Evolutionary conservation across 2,797 vertebrate species (phyloP).

Genomic region (Myoxocephalus aenaeus): DNA sequence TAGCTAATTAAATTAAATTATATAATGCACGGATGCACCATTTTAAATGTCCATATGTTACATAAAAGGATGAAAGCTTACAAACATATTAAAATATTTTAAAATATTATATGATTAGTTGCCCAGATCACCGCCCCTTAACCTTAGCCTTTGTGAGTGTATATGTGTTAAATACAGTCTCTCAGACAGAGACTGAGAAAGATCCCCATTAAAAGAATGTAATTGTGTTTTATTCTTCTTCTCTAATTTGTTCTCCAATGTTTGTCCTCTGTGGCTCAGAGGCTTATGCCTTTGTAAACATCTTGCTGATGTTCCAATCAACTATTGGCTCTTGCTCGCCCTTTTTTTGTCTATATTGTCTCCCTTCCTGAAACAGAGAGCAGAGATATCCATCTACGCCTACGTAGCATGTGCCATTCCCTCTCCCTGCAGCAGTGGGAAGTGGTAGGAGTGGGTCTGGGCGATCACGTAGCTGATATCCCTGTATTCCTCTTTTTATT

Average conservation of each 20-base stretch:
- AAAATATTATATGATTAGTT: not conserved
- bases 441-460: conserved; percentile 25
- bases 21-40: not conserved
- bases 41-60: not conserved
- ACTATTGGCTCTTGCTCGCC: conserved; percentile 16
- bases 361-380: conserved; percentile 49
- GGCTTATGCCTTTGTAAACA: conserved; percentile 49
- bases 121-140: not conserved
- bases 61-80: not conserved
- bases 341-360: conserved; percentile 37
- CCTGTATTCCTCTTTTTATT: conserved; percentile 39
- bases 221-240: conserved; percentile 43
- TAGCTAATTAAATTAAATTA: not conserved
- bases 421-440: conserved; percentile 45
- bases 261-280: conserved; percentile 48
- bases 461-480: conserved; percentile 45
- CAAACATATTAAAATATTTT: not conserved
- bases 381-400: conserved; percentile 61
- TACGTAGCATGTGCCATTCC: conserved; percentile 58
- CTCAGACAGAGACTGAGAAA: conserved; percentile 8
- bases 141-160: not conserved
- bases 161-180: not conserved
- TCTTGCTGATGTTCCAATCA: conserved; percentile 58
- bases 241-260: conserved; percentile 29
- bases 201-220: conserved; percentile 28